A percentile compares a stretch with the other conserved stretches of the same genome.
These are phyloP conservation scores for Rapana venosa DNA, from an alignment of 2,888 invertebrate genomes.

Conservation along the genomic window DNA sequence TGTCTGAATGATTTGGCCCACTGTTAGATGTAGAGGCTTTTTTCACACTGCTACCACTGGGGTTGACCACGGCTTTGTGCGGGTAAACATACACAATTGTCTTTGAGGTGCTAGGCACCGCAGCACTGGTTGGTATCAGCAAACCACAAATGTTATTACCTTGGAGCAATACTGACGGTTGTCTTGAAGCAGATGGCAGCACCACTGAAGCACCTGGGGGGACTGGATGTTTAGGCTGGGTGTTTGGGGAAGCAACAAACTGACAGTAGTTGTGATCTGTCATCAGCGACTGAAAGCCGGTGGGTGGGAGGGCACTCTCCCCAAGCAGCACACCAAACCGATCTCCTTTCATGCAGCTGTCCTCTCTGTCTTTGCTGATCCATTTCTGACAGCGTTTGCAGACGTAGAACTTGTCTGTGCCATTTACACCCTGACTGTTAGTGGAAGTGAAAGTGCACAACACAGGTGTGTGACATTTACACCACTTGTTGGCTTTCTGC, in stretches of 20 bases:
- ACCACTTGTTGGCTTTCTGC: neutral
- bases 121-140: neutral
- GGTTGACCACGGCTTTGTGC: neutral
- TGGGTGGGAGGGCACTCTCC: neutral
- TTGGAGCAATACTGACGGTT: neutral
- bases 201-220: neutral
- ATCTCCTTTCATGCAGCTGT: neutral
- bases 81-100: constrained; percentile 7
- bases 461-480: constrained; percentile 12
- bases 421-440: neutral
- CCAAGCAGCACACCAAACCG: neutral
- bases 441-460: neutral
- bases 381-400: neutral
- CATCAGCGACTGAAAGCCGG: neutral
- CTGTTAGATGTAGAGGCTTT: neutral
- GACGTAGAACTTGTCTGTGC: neutral
- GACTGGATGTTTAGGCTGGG: neutral
- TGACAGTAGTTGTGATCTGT: constrained; percentile 19
- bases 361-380: constrained; percentile 15
- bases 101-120: neutral
- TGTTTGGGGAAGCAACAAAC: neutral
- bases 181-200: neutral
- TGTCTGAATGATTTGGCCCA: neutral
- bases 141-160: neutral
- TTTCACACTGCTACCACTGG: neutral